Conservation (phyloP, 2,113 vertebrate species). For the Caranx ignobilis region DNA sequence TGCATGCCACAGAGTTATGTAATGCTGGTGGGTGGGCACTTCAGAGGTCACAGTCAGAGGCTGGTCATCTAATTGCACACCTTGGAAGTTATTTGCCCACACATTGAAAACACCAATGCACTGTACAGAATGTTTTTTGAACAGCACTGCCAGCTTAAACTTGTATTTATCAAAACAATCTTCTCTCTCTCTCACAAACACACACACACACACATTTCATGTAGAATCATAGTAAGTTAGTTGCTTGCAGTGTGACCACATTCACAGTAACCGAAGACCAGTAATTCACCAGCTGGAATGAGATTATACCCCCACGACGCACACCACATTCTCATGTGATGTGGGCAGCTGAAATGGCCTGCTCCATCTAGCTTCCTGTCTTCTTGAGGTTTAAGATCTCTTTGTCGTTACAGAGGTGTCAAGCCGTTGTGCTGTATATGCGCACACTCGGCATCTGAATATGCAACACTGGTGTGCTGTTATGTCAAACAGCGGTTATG, state of each 20-base stretch:
- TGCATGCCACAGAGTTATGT: conserved; percentile 45
- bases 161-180: neutral
- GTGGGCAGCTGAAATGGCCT: neutral
- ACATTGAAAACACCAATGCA: neutral
- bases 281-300: neutral
- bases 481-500: conserved; percentile 31
- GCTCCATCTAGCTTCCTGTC: neutral
- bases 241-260: neutral
- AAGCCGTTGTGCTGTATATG: neutral
- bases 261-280: neutral
- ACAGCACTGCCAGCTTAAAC: neutral
- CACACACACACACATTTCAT: neutral
- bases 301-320: neutral
- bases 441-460: neutral
- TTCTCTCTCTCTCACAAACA: neutral
- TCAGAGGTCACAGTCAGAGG: conserved; percentile 32
- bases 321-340: neutral
- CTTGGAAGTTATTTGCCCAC: conserved; percentile 6
- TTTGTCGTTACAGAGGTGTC: neutral
- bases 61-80: conserved; percentile 29
- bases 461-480: neutral
- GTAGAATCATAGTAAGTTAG: neutral
- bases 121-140: neutral
- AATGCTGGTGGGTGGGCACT: conserved; percentile 30
- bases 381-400: conserved; percentile 17